Evolutionary conservation across 1,140 invertebrate genomes (phyloP), one percentile per base, ranked within the genome.

Genomic region (Leptinotarsa undecemlineata): DNA sequence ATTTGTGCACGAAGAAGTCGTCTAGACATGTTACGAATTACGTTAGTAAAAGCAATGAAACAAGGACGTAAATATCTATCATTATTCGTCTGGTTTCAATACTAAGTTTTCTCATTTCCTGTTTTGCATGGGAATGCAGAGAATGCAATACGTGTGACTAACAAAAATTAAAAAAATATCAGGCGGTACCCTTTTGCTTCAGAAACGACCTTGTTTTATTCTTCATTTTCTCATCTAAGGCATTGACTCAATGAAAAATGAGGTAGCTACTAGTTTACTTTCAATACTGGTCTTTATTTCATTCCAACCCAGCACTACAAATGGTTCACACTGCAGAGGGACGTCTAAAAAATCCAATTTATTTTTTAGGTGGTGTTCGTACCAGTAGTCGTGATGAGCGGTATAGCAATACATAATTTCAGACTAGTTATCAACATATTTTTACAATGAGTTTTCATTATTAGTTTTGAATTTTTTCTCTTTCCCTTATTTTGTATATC

Each of bases 211-310:
- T 57, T 71, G 67, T 74, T 76, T 74, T 76, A 62, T 73, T 68
- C 15, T 69, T 73, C 71, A 57, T 48, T 48, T 57, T 21, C 17
- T 57, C 20, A 47, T 26, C 71, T 66, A 66, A 51, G 64, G 26
- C 48, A 67, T 64, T 63, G 75, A 74, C 71, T 70, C 76, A 75
- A 77, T 77, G 76, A 77, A 77, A 77, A 77, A 77, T 77, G 74
- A 77, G 74, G 76, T 77, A 77, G 76, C 76, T 48, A n/a, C 47
- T 19, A 61, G 62, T 68, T 68, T 68, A 23, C 42, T 19, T 68
- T 68, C 66, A n/a, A 68, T 68, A 68, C n/a, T 68, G 23, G 66
- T 42, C 66, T 68, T 68, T 68, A 68, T 68, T 68, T 19, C 23
- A 68, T 19, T 26, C n/a, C 33, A 68, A 68, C 11, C 66, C 42